Evolutionary conservation across 1,140 invertebrate genomes (phyloP).

Genomic region (Notospermus geniculatus): DNA sequence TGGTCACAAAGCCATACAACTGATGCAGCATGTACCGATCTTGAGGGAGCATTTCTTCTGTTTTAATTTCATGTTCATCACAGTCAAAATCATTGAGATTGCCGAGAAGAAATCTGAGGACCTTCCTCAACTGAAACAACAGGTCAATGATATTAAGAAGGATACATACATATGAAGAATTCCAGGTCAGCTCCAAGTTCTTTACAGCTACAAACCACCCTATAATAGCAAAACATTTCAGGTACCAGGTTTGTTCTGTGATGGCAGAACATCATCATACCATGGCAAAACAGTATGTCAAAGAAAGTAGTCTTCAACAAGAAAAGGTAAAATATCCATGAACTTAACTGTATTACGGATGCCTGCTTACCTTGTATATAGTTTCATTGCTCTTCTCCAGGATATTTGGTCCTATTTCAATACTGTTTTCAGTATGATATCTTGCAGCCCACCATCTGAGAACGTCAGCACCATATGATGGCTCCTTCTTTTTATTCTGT

Average conservation of each 20-base stretch:
- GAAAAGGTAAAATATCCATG: too few relatives aligned
- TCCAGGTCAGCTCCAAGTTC: too few relatives aligned
- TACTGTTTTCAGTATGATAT: slow-evolving; percentile 69
- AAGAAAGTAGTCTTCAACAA: too few relatives aligned
- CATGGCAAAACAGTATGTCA: too few relatives aligned
- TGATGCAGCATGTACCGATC: slow-evolving; percentile 77
- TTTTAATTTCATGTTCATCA: slow-evolving; percentile 39
- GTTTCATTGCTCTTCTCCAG: slow-evolving; percentile 69
- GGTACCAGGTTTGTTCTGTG: too few relatives aligned
- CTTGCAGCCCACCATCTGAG: slow-evolving; percentile 82
- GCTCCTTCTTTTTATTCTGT: slow-evolving; percentile 32
- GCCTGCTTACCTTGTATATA: slow-evolving; percentile 64
- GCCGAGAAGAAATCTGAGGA: slow-evolving; percentile 77
- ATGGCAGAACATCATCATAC: too few relatives aligned
- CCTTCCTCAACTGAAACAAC: slow-evolving; percentile 65
- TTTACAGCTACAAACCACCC: too few relatives aligned
- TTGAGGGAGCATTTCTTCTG: slow-evolving; percentile 61
- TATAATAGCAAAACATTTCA: too few relatives aligned
- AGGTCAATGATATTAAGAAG: slow-evolving; percentile 8
- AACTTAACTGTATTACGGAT: background rate
- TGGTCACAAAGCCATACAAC: slow-evolving; percentile 64
- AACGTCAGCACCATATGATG: slow-evolving; percentile 55
- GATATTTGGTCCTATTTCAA: slow-evolving; percentile 65
- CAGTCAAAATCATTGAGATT: slow-evolving; percentile 60
- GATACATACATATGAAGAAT: too few relatives aligned